Evolutionary conservation across 2,888 invertebrate genomes (phyloP), one percentile per base, ranked within the genome.

Genomic region (Gastracanthus pulcherrimus): DNA sequence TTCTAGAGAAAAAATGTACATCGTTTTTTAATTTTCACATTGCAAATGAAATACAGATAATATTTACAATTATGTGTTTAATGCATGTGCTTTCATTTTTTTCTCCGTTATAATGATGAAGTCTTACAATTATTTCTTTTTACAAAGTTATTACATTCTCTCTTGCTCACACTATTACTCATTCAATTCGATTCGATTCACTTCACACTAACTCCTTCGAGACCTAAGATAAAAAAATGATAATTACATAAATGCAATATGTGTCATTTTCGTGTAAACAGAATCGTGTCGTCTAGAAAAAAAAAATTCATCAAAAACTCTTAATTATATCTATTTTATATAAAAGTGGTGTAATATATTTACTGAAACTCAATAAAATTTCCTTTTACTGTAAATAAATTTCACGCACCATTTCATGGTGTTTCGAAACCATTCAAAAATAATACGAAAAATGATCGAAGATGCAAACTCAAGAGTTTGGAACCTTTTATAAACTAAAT

Each of bases 41-140:
- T 85, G 85, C 88, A 86, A 89, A 88, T 87, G 87, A 89, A 88
- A 89, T 89, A 90, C 88, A 89, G 86, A 86, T 82, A 86, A 86
- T 90, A 90, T 90, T 85, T 90, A 90, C 89, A 90, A 85, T 84
- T 88, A 88, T 89, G 85, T 83, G 85, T 82, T 84, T 84, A 79
- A 76, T 84, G 76, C 51, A 77, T 67, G 76, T 82, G 82, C 60
- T 82, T 77, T 29, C 76, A 74, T 82, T 76, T 84, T 83, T 79
- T 83, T 84, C 82, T 82, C 80, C 80, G 75, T 76, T 82, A 77
- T 76, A 82, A 74, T 84, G 80, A 80, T 84, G 81, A 86, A 84
- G 82, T 83, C 82, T 80, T 80, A 76, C 45, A 80, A 75, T 80
- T 76, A 69, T 51, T 79, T 77, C 72, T 83, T 83, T 83, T 82